Base-by-base conservation (phyloP, 92 coral and sea anemone genomes). In the Palythoa caribaeorum region DNA sequence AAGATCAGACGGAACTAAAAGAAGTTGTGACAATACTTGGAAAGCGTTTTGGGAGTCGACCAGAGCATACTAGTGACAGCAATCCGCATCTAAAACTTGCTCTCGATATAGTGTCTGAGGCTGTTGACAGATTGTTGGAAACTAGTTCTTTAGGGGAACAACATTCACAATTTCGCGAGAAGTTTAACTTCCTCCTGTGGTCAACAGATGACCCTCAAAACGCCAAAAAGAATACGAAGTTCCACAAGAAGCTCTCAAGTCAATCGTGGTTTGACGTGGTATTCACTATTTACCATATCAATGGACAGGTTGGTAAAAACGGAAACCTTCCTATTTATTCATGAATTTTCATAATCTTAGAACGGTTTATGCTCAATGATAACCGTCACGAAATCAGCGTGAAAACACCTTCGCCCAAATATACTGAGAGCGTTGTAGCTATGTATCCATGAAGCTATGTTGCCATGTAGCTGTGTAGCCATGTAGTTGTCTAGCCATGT, bases 181-280 rank as follows among this genome's bases (percentile, higher is more conserved):
- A 78, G 9, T 37, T 78, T 0, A 5, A 10, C 13, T 44, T 71
- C 0, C 16, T 38, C 5, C 28, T 78, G 14, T 36, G 38, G 7
- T 50, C 71, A 37, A n/a, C 17, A 28, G 70, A 21, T 62, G 71
- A 57, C 11, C 68, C 60, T 6, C 9, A n/a, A 4, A n/a, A 78
- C 14, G 16, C 59, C 15, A 48, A 17, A 12, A 39, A 80, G 10
- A 19, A 80, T 9, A 80, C 62, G 60, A 80, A 63, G 28, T 10
- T 62, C n/a, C 85, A 63, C 19, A 80, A 63, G 44, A 80, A 6
- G 15, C 73, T 17, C 38, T 80, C 36, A 10, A 63, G 14, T 39
- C 48, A 63, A 17, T 17, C 39, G 13, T 80, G 85, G 85, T 63
- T 80, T 44, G 73, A 80, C 59, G 73, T 65, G 2, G 44, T 80